Base-by-base conservation (phyloP, 2,113 vertebrate species). In the Tragelaphus strepsiceros region DNA sequence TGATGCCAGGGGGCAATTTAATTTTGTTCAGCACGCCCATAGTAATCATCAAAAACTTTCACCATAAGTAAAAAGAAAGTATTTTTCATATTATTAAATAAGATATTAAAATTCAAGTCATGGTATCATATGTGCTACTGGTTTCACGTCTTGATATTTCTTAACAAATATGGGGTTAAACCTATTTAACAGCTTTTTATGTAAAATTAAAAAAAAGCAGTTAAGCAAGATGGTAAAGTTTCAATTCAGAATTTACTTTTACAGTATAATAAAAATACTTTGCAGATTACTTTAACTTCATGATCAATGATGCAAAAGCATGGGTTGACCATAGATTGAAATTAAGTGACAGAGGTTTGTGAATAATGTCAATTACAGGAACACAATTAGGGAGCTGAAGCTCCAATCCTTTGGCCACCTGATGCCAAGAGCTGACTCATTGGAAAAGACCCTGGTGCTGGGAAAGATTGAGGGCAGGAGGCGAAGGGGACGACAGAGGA, bases 211-310 rank as follows among this genome's bases (percentile, higher is more conserved):
- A 24, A 61, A 30, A 62, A 62, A 30, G 19, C 24, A 95, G 53
- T 62, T 9, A 93, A 96, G 11, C 0, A 1, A 96, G 56, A 46
- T 21, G 80, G 64, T 0, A 14, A 89, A 89, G 54, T 98, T 93
- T 94, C 51, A 88, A 86, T 89, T 19, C 53, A 43, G 61, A 94
- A n/a, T 93, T 97, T 84, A 21, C 92, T 96, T 97, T 92, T 62
- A 90, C 15, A 94, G 43, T 0, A 4, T 39, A 58, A 53, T 92
- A 96, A 96, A 94, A 82, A 92, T 58, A 94, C 32, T 93, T 97
- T 93, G 88, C 96, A 59, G 83, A 91, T 96, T 89, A 58, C 87
- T 94, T 89, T 93, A 93, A 95, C 43, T 58, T 74, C 43, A 77
- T 51, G 59, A 6, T 83, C 32, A 62, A 3, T 2, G 67, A 88